Conservation (phyloP, 2,113 vertebrate species). For the Actenoides hombroni region DNA sequence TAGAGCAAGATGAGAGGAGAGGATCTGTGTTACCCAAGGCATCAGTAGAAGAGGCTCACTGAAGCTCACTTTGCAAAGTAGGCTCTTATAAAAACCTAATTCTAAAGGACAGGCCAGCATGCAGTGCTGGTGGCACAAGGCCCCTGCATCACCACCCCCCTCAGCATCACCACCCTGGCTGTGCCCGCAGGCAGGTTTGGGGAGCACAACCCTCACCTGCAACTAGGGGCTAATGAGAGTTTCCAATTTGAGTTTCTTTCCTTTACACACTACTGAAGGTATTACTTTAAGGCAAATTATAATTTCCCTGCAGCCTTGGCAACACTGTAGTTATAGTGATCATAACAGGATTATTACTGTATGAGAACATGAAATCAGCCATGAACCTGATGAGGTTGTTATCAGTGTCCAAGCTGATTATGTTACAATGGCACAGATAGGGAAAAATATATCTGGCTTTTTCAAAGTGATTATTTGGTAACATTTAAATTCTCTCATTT, state of each 20-base stretch:
- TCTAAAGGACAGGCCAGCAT: background rate
- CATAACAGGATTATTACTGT: background rate
- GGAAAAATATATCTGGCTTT: background rate
- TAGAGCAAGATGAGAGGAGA: background rate
- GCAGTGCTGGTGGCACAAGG: background rate
- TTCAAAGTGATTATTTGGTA: background rate
- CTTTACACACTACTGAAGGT: background rate
- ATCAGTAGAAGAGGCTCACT: background rate
- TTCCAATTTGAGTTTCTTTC: background rate
- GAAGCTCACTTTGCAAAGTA: background rate
- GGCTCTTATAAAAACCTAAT: background rate
- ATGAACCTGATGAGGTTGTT: background rate
- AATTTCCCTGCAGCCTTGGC: background rate
- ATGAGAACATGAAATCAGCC: slow-evolving; percentile 9
- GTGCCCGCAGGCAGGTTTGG: background rate
- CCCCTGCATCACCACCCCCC: too few species aligned
- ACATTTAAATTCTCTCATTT: background rate
- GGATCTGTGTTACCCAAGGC: background rate
- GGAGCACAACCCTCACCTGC: background rate
- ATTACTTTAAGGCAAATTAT: background rate
- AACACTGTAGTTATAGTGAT: background rate
- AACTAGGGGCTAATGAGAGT: background rate
- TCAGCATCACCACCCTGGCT: background rate
- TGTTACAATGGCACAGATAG: background rate
- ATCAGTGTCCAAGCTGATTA: background rate